These are phyloP conservation scores for Actinia tenebrosa DNA, from an alignment of 64 coral and sea anemone species.

Conservation along the genomic window DNA sequence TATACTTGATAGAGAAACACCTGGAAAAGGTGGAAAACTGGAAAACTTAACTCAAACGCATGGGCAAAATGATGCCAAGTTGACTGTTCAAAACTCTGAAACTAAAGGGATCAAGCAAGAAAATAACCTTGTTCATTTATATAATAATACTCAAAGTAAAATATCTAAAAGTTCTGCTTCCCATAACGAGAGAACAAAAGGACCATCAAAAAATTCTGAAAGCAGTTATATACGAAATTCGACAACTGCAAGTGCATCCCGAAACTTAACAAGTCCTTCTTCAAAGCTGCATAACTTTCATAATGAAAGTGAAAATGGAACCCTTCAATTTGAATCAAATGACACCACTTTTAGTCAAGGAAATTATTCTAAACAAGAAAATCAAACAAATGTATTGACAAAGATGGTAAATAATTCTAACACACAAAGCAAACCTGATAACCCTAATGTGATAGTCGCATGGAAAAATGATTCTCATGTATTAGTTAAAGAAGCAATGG, in stretches of 20 bases:
- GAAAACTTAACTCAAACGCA: neutral
- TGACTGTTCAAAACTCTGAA: neutral
- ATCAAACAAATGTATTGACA: neutral
- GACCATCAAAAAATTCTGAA: neutral
- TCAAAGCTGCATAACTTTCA: neutral
- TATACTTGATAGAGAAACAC: neutral
- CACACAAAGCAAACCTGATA: neutral
- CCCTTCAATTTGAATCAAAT: neutral
- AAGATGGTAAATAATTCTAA: neutral
- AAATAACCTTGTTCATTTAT: neutral
- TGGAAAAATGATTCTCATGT: constrained; percentile 28
- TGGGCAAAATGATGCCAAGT: neutral
- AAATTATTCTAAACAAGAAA: neutral
- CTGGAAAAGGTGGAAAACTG: neutral
- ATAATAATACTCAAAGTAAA: neutral
- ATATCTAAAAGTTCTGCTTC: neutral
- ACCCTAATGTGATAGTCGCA: neutral
- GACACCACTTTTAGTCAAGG: neutral
- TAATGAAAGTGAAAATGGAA: neutral
- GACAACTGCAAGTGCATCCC: neutral
- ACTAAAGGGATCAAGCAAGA: neutral
- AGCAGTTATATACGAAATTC: neutral
- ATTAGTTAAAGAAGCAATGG: neutral
- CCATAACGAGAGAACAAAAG: neutral
- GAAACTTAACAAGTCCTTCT: neutral